Evolutionary conservation across 2,113 vertebrate species (phyloP).

Genomic region (Anhinga rufa): DNA sequence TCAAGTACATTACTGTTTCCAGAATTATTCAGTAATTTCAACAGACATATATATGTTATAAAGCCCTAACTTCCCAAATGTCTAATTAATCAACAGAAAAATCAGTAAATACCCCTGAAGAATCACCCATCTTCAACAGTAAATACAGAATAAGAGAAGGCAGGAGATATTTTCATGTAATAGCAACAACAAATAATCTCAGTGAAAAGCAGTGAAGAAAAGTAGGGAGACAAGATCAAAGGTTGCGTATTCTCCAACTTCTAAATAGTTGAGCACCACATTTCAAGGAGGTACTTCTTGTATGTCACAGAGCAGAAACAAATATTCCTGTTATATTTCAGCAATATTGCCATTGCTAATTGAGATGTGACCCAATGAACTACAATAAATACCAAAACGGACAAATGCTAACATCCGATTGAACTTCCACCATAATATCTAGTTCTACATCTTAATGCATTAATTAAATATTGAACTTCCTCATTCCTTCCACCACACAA

Average conservation of each 20-base stretch:
- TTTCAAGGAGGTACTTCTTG: not conserved
- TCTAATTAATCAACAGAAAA: not conserved
- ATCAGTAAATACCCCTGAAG: not conserved
- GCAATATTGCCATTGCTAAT: not conserved
- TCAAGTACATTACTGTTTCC: not conserved
- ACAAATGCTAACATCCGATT: not conserved
- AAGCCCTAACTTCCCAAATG: not conserved
- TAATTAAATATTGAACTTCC: not conserved
- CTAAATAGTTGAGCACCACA: not conserved
- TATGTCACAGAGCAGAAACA: not conserved
- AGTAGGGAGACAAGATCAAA: not conserved
- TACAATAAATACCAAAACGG: not conserved
- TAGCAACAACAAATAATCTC: not conserved
- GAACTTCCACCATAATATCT: not conserved
- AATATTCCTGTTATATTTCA: not conserved
- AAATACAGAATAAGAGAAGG: not conserved
- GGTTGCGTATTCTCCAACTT: not conserved
- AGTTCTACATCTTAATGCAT: not conserved
- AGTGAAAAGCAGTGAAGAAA: not conserved
- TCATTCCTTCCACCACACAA: not conserved
- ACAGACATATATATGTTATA: not conserved
- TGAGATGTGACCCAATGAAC: not conserved
- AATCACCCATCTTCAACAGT: not conserved
- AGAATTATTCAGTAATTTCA: not conserved
- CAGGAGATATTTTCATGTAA: not conserved